Base-by-base conservation (phyloP, 2,888 invertebrate species). In the Myopa testacea region DNA sequence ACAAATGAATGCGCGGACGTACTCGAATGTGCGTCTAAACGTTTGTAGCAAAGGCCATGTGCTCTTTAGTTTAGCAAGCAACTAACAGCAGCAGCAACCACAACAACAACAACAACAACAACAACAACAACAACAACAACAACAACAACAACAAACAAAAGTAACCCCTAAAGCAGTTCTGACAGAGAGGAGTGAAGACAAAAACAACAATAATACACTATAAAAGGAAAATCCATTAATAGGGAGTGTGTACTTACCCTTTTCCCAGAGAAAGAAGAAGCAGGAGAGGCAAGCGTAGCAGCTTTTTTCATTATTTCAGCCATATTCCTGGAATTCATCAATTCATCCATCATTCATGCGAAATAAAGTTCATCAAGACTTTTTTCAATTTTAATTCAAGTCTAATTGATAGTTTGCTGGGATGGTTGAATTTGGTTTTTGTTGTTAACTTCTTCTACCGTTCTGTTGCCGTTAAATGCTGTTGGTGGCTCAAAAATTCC, bases 121-220 rank as follows among this genome's bases (percentile, higher is more conserved):
- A 45, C 38, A 38, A 62, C 40, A 16, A 65, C 26, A 40, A 62
- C 19, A 37, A 19, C 69, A 40, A 45, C 38, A 38, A 62, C 40
- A 40, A 62, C 19, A 37, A 19, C 69, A 40, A 45, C 38, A 38
- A 62, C 40, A 16, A 65, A 74, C 50, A 65, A 74, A 74, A 65
- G 65, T 74, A 65, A 63, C 74, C 74, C 65, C 50, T 65, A 73
- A 55, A 73, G 50, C n/a, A 34, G 19, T n/a, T 14, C 45, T 45
- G n/a, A 26, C 60, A 58, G 52, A 34, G 52, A 50, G 45, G 62
- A 26, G 12, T 14, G 26, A 45, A n/a, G 45, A 58, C 16, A 37
- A 73, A 50, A 38, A 62, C 37, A 73, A 63, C 12, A 62, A 34
- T 12, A 73, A 40, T 19, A 63, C 12, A 63, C 45, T 5, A 63